phyloP scores from a whole-genome alignment of 2,113 vertebrate species.

The rabbit (Oryctolagus cuniculus) region DNA sequence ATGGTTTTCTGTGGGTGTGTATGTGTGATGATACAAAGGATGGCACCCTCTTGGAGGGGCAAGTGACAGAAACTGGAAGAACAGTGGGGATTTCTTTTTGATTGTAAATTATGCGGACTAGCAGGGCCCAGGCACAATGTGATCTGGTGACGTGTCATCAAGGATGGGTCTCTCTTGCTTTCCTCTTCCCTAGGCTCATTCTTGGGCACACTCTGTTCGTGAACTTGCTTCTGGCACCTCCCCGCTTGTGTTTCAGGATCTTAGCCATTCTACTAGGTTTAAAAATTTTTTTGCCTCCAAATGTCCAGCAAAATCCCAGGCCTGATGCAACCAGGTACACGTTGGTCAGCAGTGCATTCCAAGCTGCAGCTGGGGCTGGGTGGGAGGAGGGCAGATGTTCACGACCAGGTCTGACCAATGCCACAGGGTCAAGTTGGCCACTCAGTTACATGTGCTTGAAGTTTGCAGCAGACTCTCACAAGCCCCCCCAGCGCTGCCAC shows the following conservation, averaged over 20 bases:
- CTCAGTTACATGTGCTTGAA: neutral
- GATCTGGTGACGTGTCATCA: neutral
- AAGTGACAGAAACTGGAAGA: constrained; percentile 60
- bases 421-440: neutral
- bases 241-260: neutral
- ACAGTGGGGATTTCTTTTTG: constrained; percentile 49
- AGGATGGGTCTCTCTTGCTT: neutral
- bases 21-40: neutral
- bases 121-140: neutral
- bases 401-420: neutral
- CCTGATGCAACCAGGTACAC: neutral
- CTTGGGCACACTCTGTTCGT: neutral
- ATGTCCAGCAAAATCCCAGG: neutral
- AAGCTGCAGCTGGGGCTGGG: neutral
- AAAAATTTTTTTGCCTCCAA: neutral
- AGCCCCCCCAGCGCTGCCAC: too few relatives aligned
- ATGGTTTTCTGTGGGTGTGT: neutral
- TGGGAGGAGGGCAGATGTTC: too few relatives aligned
- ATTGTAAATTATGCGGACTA: neutral
- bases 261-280: neutral
- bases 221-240: neutral
- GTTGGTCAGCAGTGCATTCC: neutral
- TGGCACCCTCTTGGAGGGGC: constrained; percentile 46
- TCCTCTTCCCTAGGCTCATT: neutral
- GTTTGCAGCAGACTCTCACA: neutral